phyloP scores from a whole-genome alignment of 1,140 invertebrate genomes.

The Diorhabda sublineata region DNA sequence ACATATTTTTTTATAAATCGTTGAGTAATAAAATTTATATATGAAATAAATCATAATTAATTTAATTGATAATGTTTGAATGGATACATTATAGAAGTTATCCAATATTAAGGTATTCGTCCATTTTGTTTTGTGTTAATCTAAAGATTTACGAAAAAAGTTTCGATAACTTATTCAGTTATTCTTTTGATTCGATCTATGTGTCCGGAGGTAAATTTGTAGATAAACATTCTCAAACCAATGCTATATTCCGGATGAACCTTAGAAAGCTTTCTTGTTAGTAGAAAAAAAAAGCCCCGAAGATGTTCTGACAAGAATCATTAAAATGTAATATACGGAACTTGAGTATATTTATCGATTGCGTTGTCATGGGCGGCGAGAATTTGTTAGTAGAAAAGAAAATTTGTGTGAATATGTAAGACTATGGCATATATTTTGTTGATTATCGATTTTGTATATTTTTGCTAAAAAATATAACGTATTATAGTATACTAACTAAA shows the following conservation, averaged over 20 bases:
- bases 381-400: neutral
- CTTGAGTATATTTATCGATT: neutral
- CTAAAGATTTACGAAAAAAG: too few relatives aligned
- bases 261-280: neutral
- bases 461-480: too few relatives aligned
- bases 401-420: neutral
- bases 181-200: neutral
- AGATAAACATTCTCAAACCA: neutral
- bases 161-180: neutral
- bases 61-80: too few relatives aligned
- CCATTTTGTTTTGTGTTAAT: too few relatives aligned
- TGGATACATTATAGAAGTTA: too few relatives aligned
- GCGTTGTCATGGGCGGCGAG: neutral
- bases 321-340: constrained; percentile 6
- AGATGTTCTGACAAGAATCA: constrained; percentile 15
- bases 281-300: neutral
- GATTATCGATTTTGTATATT: too few relatives aligned
- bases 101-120: too few relatives aligned
- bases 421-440: too few relatives aligned
- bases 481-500: too few relatives aligned
- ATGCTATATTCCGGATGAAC: neutral
- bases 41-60: too few relatives aligned
- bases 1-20: too few relatives aligned
- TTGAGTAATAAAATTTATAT: too few relatives aligned
- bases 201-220: neutral